These are phyloP conservation scores for Ryuthela nishihirai DNA, from an alignment of 2,888 invertebrate genomes.

Conservation along the genomic window DNA sequence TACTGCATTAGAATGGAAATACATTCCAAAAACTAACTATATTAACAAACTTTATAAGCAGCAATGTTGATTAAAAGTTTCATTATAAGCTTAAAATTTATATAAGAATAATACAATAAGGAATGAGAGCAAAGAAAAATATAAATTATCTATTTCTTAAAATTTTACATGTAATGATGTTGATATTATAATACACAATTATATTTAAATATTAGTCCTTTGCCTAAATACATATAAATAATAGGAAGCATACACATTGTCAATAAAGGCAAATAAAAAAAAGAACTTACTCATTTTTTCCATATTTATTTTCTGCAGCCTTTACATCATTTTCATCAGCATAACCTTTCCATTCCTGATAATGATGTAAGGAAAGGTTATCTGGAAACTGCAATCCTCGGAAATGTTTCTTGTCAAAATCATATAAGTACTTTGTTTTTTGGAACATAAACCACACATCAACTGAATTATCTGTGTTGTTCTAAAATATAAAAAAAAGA, in stretches of 20 bases:
- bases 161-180: not conserved
- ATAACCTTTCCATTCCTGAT: slow-evolving; percentile 81
- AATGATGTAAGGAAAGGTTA: slow-evolving; percentile 64
- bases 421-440: slow-evolving; percentile 94
- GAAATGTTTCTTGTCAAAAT: slow-evolving; percentile 74
- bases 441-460: slow-evolving; percentile 92
- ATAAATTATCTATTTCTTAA: not conserved
- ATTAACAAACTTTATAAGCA: too few relatives aligned
- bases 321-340: slow-evolving; percentile 74
- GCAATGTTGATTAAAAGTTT: too few relatives aligned
- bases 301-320: slow-evolving; percentile 74
- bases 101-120: not conserved
- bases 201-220: not conserved
- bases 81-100: too few relatives aligned
- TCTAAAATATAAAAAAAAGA: too few relatives aligned
- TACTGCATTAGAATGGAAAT: too few relatives aligned
- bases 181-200: not conserved
- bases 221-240: not conserved
- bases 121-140: not conserved
- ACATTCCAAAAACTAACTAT: too few relatives aligned
- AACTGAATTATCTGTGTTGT: too few relatives aligned
- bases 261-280: slow-evolving; percentile 1
- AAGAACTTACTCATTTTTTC: slow-evolving; percentile 73
- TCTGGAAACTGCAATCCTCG: slow-evolving; percentile 80
- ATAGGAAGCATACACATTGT: not conserved